Evolutionary conservation across 2,113 vertebrate genomes (phyloP), one percentile per base, ranked within the genome.

Genomic region (Neogobius melanostomus): DNA sequence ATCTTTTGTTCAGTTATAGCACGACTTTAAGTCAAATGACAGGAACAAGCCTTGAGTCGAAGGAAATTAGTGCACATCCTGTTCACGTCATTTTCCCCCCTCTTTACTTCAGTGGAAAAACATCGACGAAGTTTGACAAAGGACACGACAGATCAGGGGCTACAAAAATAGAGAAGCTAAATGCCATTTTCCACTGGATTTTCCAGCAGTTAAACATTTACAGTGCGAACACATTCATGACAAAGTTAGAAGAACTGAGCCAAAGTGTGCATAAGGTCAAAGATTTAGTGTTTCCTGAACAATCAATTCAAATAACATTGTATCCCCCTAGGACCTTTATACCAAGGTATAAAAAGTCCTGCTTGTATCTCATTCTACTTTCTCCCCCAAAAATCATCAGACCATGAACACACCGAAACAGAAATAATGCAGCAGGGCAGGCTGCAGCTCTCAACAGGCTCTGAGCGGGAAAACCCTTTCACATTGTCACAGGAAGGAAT

Each of bases 381-480:
- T 60, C 71, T 66, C 15, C 50, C 17, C 42, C 14, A 52, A 60
- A 74, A 76, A 16, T 14, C 59, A 52, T n/a, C 7, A 7, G 64
- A 12, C 76, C 73, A 71, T 77, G 46, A 74, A 73, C 68, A 68
- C 66, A 57, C 53, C 52, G 56, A 59, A 46, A 21, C 16, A 47
- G 21, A 64, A 75, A 65, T 71, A 80, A 77, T 65, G 62, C 49
- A 77, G 53, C 71, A 59, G 28, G 7, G 61, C 70, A 67, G 75
- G 72, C 79, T 69, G 82, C 61, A 46, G 72, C 72, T 83, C 84
- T 82, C 74, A 6, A 11, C 79, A 67, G 80, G 65, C 66, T 71
- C 59, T 0, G 56, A 82, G 74, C 9, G 64, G 87, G 87, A 91
- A 90, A 90, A 82, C 87, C 90, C 84, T 90, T 69, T 85, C 76